Percentiles rank a stretch among this genome's conserved stretches.
Conservation (phyloP, 2,113 vertebrate species). For the Uria lomvia region DNA sequence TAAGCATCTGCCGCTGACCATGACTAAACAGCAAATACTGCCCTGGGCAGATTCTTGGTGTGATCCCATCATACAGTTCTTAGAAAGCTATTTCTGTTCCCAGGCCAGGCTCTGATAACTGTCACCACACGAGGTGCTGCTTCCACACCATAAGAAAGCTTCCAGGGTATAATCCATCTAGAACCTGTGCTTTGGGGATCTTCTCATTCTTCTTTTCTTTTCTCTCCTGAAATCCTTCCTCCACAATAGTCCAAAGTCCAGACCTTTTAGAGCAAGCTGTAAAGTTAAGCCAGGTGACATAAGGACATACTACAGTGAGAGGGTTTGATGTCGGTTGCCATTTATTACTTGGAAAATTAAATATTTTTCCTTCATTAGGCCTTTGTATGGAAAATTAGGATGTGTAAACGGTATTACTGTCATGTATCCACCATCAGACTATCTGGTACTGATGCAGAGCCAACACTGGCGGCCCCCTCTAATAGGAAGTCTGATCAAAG, state of each 20-base stretch:
- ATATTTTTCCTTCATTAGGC: neutral
- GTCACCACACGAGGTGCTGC: neutral
- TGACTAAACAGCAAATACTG: neutral
- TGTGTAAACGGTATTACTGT: neutral
- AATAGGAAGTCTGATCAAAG: neutral
- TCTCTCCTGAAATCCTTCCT: neutral
- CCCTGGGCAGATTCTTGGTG: neutral
- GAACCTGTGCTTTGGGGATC: neutral
- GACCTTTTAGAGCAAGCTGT: neutral
- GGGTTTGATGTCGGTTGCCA: neutral
- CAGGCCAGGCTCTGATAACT: neutral
- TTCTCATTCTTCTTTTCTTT: neutral
- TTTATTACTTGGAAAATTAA: neutral
- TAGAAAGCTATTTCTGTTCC: neutral
- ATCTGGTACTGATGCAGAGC: neutral
- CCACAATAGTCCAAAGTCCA: neutral
- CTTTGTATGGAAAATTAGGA: neutral
- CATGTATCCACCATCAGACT: accelerated
- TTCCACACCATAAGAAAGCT: neutral
- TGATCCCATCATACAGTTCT: neutral
- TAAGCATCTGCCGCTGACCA: neutral
- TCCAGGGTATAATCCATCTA: neutral
- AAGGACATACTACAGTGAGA: neutral
- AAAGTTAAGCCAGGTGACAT: neutral
- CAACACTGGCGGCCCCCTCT: neutral